Base-by-base conservation (phyloP, 2,888 invertebrate genomes). In the Tipula vernalis region DNA sequence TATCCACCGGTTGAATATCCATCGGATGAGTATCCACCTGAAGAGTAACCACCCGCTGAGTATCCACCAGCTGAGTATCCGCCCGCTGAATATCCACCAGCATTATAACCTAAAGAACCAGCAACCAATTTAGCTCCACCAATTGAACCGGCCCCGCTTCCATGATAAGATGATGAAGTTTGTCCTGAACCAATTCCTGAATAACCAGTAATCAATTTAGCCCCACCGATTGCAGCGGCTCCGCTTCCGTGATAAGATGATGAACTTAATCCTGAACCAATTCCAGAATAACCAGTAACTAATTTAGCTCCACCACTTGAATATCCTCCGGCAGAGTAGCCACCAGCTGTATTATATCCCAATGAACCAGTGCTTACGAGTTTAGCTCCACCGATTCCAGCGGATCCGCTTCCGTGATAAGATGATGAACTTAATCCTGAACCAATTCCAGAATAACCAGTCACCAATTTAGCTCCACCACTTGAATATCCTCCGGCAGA, bases 31-130 rank as follows among this genome's bases (percentile, higher is more conserved):
- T 28, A 39, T 8, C 86, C 86, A n/a, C 85, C 86, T 13, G 86
- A 83, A 5, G 86, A 51, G 28, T 86, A 86, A 12, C 84, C 47
- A 47, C 42, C 83, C 0, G 36, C 36, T 57, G 57, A 86, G 28
- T 36, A 28, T 51, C 86, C 86, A 12, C 85, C 87, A 47, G 83
- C 36, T 39, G 87, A 87, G 86, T 87, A 87, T 10, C 87, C 87
- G n/a, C 86, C 86, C 28, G 42, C 36, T 3, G 83, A 83, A 13
- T 84, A 87, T 39, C 83, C 28, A 36, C 15, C 86, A 18, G 86
- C 83, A 44, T 83, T 84, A 15, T 83, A 28, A 42, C 83, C 83
- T 12, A 57, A 83, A 47, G 83, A 47, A 13, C 87, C 86, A 5
- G 47, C 13, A 44, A 44, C 84, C 5, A 36, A 41, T 15, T 86